phyloP scores from a whole-genome alignment of 2,797 vertebrate species.

The Geranospiza caerulescens region DNA sequence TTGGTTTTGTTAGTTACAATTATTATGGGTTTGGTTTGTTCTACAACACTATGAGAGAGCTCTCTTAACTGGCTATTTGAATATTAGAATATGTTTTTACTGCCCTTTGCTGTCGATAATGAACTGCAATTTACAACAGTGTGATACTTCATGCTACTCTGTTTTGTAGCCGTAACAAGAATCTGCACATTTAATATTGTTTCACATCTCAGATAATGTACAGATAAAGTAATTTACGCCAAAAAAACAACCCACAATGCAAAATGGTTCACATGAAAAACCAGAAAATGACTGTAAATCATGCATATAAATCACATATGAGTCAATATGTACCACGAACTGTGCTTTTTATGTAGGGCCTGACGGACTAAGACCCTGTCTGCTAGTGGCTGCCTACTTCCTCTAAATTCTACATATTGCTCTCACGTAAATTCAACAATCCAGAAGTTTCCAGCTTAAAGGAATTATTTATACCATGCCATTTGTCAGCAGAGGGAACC shows the following conservation, averaged over 20 bases:
- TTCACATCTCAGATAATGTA: background rate
- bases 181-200: background rate
- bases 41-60: background rate
- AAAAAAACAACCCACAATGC: rapidly evolving
- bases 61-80: background rate
- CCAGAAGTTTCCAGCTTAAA: background rate
- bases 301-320: background rate
- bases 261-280: background rate
- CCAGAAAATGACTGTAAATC: background rate
- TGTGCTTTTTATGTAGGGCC: background rate
- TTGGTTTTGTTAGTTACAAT: background rate
- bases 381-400: background rate
- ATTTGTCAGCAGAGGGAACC: background rate
- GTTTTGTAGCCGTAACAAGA: background rate
- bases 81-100: background rate
- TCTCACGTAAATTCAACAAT: background rate
- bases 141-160: background rate
- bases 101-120: background rate
- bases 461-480: background rate
- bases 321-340: background rate
- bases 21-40: background rate
- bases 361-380: background rate
- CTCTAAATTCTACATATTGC: background rate
- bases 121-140: background rate
- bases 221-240: background rate